These are phyloP conservation scores for Sebastes goodei DNA, from an alignment of 2,797 vertebrate species.

Conservation along the genomic window DNA sequence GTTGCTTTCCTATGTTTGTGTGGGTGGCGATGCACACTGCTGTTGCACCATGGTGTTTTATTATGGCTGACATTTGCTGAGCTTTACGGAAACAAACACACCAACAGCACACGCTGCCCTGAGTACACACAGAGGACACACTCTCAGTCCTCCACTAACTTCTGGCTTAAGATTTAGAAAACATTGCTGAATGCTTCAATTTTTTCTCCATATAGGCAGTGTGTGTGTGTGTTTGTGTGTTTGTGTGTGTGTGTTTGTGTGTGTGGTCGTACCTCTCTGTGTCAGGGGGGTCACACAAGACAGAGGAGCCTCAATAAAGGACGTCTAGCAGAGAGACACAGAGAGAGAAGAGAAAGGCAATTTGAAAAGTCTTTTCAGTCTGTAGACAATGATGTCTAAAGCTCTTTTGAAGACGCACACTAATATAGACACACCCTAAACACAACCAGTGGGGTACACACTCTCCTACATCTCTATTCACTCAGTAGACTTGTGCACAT, in stretches of 20 bases:
- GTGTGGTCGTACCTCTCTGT: constrained; percentile 70
- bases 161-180: background rate
- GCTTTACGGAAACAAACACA: constrained; percentile 62
- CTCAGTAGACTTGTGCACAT: background rate
- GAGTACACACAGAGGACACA: constrained; percentile 11
- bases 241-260: constrained; percentile 4
- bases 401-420: constrained; percentile 16
- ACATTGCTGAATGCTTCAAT: background rate
- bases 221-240: background rate
- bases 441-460: background rate
- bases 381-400: constrained; percentile 33
- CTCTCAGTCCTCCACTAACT: background rate
- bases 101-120: constrained; percentile 17
- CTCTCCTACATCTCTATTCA: background rate
- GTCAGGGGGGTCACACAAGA: constrained; percentile 67
- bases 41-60: constrained; percentile 67
- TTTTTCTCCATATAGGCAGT: background rate
- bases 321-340: constrained; percentile 59
- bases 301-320: constrained; percentile 57
- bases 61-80: constrained; percentile 66
- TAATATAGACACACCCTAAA: constrained; percentile 2
- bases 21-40: constrained; percentile 26
- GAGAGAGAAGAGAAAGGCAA: constrained; percentile 34
- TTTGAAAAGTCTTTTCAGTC: constrained; percentile 50
- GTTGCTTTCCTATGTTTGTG: constrained; percentile 21